Conservation (phyloP, 2,797 vertebrate genomes). For the Anableps anableps region DNA sequence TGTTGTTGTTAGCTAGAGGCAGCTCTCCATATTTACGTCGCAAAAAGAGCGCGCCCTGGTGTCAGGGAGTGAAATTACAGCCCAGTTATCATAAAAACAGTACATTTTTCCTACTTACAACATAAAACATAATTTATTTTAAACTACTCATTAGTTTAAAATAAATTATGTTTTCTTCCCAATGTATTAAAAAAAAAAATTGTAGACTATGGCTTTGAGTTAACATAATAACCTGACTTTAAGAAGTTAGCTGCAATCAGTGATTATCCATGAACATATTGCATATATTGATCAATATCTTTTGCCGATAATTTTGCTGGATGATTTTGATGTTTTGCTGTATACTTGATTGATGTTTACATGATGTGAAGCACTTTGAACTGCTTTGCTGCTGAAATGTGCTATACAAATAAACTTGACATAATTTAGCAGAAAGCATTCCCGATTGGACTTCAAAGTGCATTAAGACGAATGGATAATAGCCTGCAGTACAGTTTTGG, state of each 20-base stretch:
- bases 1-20: constrained; percentile 77
- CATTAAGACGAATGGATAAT: not conserved
- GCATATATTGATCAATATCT: too few species aligned
- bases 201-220: not conserved
- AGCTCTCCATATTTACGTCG: not conserved
- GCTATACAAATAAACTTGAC: too few species aligned
- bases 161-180: not conserved
- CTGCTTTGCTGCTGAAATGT: too few species aligned
- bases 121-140: too few species aligned
- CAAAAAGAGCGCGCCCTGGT: constrained; percentile 34
- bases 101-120: too few species aligned
- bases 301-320: too few species aligned
- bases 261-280: not conserved
- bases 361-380: too few species aligned
- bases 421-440: not conserved
- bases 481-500: not conserved
- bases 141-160: too few species aligned
- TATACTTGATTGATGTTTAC: too few species aligned
- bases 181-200: not conserved
- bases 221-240: not conserved
- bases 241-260: not conserved
- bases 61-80: constrained; percentile 37
- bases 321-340: too few species aligned
- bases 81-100: not conserved
- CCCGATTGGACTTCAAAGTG: not conserved